phyloP scores from a whole-genome alignment of 2,113 vertebrate genomes.

The Neotoma lepida region DNA sequence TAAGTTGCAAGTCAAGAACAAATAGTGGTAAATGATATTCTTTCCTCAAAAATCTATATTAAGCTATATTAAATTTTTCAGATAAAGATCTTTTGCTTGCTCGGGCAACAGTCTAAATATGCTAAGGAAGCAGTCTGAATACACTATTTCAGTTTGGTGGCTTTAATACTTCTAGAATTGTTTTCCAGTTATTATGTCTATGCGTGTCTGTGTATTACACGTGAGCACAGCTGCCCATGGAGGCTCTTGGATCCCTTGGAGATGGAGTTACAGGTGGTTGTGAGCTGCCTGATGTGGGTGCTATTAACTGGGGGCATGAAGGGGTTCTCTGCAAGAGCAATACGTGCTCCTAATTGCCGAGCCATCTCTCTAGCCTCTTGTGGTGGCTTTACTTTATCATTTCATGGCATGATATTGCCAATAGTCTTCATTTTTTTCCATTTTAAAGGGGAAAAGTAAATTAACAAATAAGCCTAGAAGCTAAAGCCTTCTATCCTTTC shows the following conservation, averaged over 20 bases:
- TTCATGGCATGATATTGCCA: not conserved
- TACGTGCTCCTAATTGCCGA: no score
- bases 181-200: not conserved
- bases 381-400: not conserved
- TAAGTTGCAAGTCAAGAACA: slow-evolving; percentile 23
- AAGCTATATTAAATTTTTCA: slow-evolving; percentile 41
- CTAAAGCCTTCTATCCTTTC: not conserved
- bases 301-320: not conserved
- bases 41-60: not conserved
- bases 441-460: slow-evolving; percentile 32
- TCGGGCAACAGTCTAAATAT: not conserved
- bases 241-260: not conserved
- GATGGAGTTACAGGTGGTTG: not conserved
- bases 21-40: not conserved
- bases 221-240: not conserved
- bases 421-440: not conserved
- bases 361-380: not conserved
- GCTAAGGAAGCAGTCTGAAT: not conserved
- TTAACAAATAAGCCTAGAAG: slow-evolving; percentile 29
- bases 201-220: not conserved
- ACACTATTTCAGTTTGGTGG: not conserved
- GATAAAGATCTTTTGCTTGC: not conserved
- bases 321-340: not conserved
- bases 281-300: not conserved
- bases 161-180: not conserved